These are phyloP conservation scores for Cotesia congregata DNA, from an alignment of 2,888 invertebrate genomes.

Conservation along the genomic window DNA sequence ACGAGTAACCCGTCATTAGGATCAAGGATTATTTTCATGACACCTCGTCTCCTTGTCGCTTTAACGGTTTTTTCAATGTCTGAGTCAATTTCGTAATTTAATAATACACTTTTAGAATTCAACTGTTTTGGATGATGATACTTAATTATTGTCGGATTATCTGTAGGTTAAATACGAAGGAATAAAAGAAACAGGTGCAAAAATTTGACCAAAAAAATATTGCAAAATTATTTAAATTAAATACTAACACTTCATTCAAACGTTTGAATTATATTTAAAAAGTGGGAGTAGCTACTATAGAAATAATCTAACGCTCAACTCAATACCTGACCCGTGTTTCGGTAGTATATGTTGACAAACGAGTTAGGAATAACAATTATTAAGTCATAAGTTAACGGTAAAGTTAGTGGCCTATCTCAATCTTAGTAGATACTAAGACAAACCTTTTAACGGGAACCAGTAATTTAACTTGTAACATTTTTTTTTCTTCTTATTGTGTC, in stretches of 20 bases:
- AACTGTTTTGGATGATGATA: not conserved
- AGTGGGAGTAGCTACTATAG: not conserved
- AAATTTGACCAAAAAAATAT: no score
- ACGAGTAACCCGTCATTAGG: constrained; percentile 68
- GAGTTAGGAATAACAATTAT: not conserved
- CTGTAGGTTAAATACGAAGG: not conserved
- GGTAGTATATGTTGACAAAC: not conserved
- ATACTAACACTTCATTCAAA: no score
- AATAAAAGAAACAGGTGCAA: no score
- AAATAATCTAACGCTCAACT: not conserved
- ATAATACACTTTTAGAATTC: not conserved
- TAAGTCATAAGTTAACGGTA: constrained; percentile 43
- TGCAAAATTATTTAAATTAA: no score
- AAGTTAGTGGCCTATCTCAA: constrained; percentile 50
- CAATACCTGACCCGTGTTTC: not conserved
- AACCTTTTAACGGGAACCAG: constrained; percentile 36
- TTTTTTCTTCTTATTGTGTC: constrained; percentile 16
- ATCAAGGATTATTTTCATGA: constrained; percentile 61
- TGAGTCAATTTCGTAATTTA: constrained; percentile 18
- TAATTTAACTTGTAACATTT: constrained; percentile 17
- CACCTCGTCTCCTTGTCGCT: constrained; percentile 16
- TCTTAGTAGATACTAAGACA: constrained; percentile 36
- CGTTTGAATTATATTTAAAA: not conserved
- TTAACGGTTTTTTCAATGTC: constrained; percentile 10
- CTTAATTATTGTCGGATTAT: not conserved